Evolutionary conservation across 2,888 invertebrate species (phyloP), one percentile per base, ranked within the genome.

Genomic region (Vannuccia rotundouncinata): DNA sequence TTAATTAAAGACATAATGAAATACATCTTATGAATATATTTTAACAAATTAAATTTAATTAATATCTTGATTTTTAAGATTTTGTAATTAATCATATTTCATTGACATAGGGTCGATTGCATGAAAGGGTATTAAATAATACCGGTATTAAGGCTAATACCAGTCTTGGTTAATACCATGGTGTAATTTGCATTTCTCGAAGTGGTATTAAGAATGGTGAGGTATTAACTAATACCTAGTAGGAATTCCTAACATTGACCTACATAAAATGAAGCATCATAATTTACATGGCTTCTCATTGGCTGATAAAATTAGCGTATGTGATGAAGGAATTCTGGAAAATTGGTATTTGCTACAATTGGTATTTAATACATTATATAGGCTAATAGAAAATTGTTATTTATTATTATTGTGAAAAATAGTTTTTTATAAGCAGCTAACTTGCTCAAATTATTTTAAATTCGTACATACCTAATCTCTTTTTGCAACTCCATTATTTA

Each of bases 401-500:
- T 45, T 45, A 45, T 45, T 45, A 45, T 45, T 45, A 45, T 45
- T 45, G 45, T 45, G 45, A 45, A 45, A 45, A 45, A 45, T 45
- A 45, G 45, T 45, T 45, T 45, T 45, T 45, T 45, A 45, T 45
- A 45, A 45, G 45, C 45, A 45, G 45, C 45, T 45, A 45, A 45
- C 45, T 45, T 45, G 45, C 45, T 45, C 45, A 45, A 45, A 45
- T 45, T 45, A 45, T 45, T 45, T 45, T 45, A 45, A 45, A 45
- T 45, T 45, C 45, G 45, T 45, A n/a, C n/a, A n/a, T n/a, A 45
- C 45, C 45, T 45, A 45, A 45, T 45, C 45, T 45, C 45, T 45
- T 45, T 66, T 66, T 66, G 66, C 66, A 66, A 66, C 66, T 66
- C 66, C 66, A 66, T 66, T 66, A 66, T 66, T 66, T 66, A 66